phyloP scores from a whole-genome alignment of 2,797 vertebrate genomes.

The Enteromius viviparus region DNA sequence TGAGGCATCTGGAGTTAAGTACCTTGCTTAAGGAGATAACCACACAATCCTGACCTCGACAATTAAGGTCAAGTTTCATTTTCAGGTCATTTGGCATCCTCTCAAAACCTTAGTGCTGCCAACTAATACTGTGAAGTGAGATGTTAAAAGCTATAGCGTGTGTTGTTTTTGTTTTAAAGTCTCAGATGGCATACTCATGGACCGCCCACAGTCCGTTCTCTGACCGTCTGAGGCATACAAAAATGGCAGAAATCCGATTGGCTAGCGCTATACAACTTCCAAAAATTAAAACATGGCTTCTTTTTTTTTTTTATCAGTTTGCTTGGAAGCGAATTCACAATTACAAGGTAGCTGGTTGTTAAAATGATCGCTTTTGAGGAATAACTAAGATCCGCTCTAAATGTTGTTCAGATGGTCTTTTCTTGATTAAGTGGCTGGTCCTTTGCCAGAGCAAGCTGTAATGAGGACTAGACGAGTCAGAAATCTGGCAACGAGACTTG shows the following conservation, averaged over 20 bases:
- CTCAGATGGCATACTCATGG: neutral
- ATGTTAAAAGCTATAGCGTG: neutral
- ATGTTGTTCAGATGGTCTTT: neutral
- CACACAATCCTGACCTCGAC: constrained; percentile 6
- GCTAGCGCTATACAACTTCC: neutral
- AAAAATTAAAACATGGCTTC: neutral
- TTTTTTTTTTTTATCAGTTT: neutral
- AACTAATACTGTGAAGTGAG: constrained; percentile 2
- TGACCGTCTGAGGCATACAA: neutral
- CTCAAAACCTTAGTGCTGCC: neutral
- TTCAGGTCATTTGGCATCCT: constrained; percentile 6
- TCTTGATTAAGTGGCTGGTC: neutral
- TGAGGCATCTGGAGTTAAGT: constrained; percentile 16
- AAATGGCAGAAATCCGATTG: neutral
- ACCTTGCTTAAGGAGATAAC: constrained; percentile 8
- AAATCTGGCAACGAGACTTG: neutral
- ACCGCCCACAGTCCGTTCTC: neutral
- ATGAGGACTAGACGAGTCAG: neutral
- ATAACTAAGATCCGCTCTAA: neutral
- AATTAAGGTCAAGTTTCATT: constrained; percentile 36
- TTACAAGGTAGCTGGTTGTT: neutral
- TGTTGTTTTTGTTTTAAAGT: neutral
- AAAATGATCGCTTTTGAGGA: neutral
- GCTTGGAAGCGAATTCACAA: neutral
- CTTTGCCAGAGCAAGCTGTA: constrained; percentile 14